These are phyloP conservation scores for Papilio machaon DNA, from an alignment of 1,140 invertebrate species.

Conservation along the genomic window DNA sequence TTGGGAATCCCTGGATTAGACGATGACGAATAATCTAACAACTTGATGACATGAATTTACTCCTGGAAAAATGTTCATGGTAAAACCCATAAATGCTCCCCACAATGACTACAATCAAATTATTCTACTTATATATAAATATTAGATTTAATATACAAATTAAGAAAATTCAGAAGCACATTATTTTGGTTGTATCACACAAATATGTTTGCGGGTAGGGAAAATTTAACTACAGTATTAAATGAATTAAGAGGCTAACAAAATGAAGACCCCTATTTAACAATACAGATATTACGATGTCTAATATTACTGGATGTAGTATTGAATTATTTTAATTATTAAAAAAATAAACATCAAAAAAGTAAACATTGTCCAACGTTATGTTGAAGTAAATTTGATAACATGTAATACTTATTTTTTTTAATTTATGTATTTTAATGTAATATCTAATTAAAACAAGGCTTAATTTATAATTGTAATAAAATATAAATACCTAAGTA, in stretches of 20 bases:
- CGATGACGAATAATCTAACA: not conserved
- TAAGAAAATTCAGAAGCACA: not conserved
- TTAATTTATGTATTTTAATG: no score
- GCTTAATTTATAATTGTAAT: no score
- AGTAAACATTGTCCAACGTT: no score
- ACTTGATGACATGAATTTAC: not conserved
- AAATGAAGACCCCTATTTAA: not conserved
- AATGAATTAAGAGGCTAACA: not conserved
- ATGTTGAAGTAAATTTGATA: no score
- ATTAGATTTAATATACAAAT: no score
- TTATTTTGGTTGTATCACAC: not conserved
- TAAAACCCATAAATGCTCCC: not conserved
- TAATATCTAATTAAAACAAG: no score
- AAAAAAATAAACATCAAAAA: no score
- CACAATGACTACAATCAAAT: not conserved
- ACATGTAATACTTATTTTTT: no score
- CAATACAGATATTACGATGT: not conserved
- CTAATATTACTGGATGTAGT: not conserved
- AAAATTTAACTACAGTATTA: not conserved
- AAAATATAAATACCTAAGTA: no score
- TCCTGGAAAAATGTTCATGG: not conserved
- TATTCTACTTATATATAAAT: not conserved
- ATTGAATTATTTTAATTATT: not conserved
- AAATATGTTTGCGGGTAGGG: not conserved
- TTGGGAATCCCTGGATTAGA: not conserved